Percentiles rank a stretch among this genome's conserved stretches.
Evolutionary conservation across 2,113 vertebrate genomes (phyloP).

Genomic region (Fulmarus glacialis): DNA sequence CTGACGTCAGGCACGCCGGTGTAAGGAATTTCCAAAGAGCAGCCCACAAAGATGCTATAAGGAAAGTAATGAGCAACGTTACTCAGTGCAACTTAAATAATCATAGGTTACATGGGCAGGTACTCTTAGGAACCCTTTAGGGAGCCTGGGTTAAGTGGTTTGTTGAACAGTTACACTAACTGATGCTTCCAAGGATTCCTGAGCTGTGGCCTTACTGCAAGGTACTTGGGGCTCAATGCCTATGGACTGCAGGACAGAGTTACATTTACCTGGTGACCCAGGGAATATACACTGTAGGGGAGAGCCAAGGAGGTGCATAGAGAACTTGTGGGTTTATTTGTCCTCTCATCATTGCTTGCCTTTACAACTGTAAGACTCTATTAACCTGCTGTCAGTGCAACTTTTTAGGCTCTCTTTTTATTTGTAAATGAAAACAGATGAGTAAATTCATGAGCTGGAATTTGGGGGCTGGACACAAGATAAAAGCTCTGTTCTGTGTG

Average conservation of each 20-base stretch:
- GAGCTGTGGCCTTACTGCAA: neutral
- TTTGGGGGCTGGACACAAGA: neutral
- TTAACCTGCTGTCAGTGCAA: neutral
- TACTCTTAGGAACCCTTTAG: neutral
- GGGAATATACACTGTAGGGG: neutral
- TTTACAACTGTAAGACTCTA: neutral
- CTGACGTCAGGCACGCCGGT: neutral
- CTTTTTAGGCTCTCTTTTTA: neutral
- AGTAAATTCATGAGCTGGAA: neutral
- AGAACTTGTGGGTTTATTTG: neutral
- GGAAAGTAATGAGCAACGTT: neutral
- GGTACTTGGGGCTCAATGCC: no score
- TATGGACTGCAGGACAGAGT: neutral
- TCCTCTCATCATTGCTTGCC: neutral
- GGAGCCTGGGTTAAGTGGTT: neutral
- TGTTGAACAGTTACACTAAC: neutral
- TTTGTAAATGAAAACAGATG: slow-evolving; percentile 11
- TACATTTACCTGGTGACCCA: neutral
- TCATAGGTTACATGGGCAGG: neutral
- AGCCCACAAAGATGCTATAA: neutral
- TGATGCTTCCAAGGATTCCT: neutral
- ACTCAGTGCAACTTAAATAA: neutral
- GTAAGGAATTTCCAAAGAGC: neutral
- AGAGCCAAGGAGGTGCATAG: neutral
- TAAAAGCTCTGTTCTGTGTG: neutral